Evolutionary conservation across 2,888 invertebrate species (phyloP).

Genomic region (Pachymerium ferrugineum): DNA sequence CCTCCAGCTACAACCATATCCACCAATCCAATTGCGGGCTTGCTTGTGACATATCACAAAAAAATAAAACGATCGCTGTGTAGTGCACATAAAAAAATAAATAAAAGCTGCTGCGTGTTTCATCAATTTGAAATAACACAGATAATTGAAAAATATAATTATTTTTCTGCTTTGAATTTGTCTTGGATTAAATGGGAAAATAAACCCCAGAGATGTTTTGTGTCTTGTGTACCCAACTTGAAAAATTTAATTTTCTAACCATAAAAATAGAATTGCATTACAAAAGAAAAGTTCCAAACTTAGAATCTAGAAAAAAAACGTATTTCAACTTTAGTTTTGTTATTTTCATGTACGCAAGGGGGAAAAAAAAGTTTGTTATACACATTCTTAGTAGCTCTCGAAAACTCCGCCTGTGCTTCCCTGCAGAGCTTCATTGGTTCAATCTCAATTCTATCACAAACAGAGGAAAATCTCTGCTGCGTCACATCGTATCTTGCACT

Average conservation of each 20-base stretch:
- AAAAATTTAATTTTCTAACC: too few species aligned
- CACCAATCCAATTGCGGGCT: background rate
- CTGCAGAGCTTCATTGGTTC: slow-evolving; percentile 18
- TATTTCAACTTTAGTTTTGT: slow-evolving; percentile 8
- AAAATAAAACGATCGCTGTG: background rate
- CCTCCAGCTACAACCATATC: background rate
- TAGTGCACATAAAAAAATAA: too few species aligned
- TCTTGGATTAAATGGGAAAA: too few species aligned
- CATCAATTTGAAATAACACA: too few species aligned
- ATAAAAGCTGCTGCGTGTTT: too few species aligned
- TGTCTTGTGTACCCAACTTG: too few species aligned
- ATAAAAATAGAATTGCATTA: background rate
- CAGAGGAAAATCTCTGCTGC: slow-evolving; percentile 18
- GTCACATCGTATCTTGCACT: slow-evolving; percentile 10
- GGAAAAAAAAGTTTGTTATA: background rate
- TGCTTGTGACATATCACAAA: background rate
- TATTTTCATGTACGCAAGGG: background rate
- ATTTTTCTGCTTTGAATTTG: too few species aligned
- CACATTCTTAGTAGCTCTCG: background rate
- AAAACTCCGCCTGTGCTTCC: slow-evolving; percentile 18
- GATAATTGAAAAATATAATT: too few species aligned
- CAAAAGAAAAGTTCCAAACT: background rate
- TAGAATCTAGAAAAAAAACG: too few species aligned
- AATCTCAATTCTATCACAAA: slow-evolving; percentile 18
- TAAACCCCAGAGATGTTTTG: too few species aligned